These are phyloP conservation scores for Drosophila azteca DNA, from an alignment of 1,140 invertebrate genomes.

Conservation along the genomic window DNA sequence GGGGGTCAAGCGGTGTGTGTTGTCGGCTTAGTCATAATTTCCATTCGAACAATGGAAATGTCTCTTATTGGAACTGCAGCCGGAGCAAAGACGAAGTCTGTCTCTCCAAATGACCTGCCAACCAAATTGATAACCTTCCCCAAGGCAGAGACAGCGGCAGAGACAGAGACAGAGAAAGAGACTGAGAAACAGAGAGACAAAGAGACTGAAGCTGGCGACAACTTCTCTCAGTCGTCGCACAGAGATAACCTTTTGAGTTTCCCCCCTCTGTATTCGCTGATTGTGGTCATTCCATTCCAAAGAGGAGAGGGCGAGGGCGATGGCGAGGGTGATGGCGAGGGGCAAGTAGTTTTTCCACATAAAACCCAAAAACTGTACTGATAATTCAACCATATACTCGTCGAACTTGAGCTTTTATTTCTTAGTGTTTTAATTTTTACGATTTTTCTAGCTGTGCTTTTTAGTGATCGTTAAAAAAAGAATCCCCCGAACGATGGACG, in stretches of 20 bases:
- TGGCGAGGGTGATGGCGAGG: no score
- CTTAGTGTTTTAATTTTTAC: constrained; percentile 15
- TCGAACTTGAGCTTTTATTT: constrained; percentile 25
- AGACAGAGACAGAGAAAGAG: not conserved
- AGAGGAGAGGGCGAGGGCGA: no score
- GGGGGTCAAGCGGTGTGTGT: constrained; percentile 59
- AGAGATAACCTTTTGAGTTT: constrained; percentile 59
- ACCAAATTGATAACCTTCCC: constrained; percentile 69
- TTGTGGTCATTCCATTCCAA: constrained; percentile 10
- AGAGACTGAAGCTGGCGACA: constrained; percentile 44
- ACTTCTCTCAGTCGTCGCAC: constrained; percentile 23
- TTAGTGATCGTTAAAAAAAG: constrained; percentile 57
- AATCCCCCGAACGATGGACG: not conserved
- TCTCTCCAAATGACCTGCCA: constrained; percentile 54
- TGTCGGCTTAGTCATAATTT: constrained; percentile 71
- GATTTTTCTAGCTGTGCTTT: constrained; percentile 12
- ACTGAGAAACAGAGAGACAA: not conserved
- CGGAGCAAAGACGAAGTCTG: not conserved
- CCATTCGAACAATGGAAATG: constrained; percentile 55
- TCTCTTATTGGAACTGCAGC: constrained; percentile 32
- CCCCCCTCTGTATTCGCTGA: constrained; percentile 37
- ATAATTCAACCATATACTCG: no score
- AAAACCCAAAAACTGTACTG: not conserved
- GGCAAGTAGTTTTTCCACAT: not conserved
- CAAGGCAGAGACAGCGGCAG: not conserved